Base-by-base conservation (phyloP, 2,113 vertebrate species). In the Trematomus loennbergii region DNA sequence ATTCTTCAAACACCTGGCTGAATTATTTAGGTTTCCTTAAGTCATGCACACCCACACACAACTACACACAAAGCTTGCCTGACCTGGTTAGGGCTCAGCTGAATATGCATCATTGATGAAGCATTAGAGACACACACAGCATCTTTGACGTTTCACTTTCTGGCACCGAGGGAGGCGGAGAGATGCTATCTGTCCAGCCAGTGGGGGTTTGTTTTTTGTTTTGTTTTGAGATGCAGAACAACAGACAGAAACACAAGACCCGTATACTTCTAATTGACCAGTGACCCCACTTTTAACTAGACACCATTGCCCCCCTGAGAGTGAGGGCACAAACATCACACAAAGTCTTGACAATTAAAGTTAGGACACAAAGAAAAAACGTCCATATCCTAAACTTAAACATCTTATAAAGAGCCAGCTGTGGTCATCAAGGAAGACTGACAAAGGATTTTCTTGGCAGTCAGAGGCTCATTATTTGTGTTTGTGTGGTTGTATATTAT, bases 1-100 rank as follows among this genome's bases (percentile, higher is more conserved):
- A 93, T 93, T 93, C 90, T 84, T 90, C 72, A 76, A 87, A 90
- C 82, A 86, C 83, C 86, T 76, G 17, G 29, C 20, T 94, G 69
- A 92, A 94, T 94, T 84, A 94, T 94, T 93, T 68, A 94, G 75
- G 84, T 76, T 93, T 93, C 89, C 91, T 93, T 90, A 89, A 90
- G 89, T 85, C 89, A 82, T 60, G 25, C 78, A 84, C 79, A 79
- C 60, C 29, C 25, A 50, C 78, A 64, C 65, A 46, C 78, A 70
- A 54, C 43, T 46, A 17, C 72, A 92, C 87, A 91, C n/a, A 91
- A 91, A 82, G 83, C 64, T 73, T 75, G 68, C 64, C 50, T 88
- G 92, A 85, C 86, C 90, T 92, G 78, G 73, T 87, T 92, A 68
- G 80, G 70, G 68, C 79, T 81, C 66, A 78, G 65, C 82, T 78